Evolutionary conservation across 2,113 vertebrate species (phyloP), one percentile per base, ranked within the genome.

Genomic region (Protobothrops mucrosquamatus): DNA sequence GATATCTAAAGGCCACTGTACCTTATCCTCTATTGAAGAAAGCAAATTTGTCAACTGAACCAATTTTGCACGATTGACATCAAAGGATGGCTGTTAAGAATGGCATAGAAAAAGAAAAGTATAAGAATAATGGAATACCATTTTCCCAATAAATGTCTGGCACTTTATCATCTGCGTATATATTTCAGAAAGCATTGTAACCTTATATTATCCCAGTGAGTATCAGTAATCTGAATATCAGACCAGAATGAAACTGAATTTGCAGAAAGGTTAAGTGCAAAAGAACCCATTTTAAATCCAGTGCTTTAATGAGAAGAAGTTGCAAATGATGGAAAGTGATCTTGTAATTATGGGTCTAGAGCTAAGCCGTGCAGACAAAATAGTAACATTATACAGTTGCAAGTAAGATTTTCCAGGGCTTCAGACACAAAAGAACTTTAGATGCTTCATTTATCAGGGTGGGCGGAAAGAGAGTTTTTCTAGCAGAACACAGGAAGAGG

Each of bases 11-110:
- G 39, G 34, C 91, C 3, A 55, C 3, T 64, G 10, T 97, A 99
- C 99, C 99, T 99, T 99, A 43, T 99, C 99, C 97, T 99, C 99
- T 95, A 99, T 98, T 34, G 98, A 98, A 95, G 98, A 98, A 52
- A 93, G 88, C 74, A 99, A 96, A 85, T 98, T 98, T 43, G 98
- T 98, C 95, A 99, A 96, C 85, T 99, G 98, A 94, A 98, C 98
- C 90, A 99, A 98, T 95, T 98, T 98, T 93, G 94, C 81, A 2
- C 98, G 98, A 95, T 93, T 97, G 29, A 97, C 96, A 95, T 99
- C 98, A 1, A 96, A 92, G 2, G 97, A 97, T 74, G 97, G 93
- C 99, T 99, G 96, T 92, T 48, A 92, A 97, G 57, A 6, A 0
- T 9, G 95, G 89, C 26, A 95, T 1, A 90, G 85, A 88, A 0